Evolutionary conservation across 2,113 vertebrate species (phyloP).

Genomic region (Thalassarche chlororhynchos): DNA sequence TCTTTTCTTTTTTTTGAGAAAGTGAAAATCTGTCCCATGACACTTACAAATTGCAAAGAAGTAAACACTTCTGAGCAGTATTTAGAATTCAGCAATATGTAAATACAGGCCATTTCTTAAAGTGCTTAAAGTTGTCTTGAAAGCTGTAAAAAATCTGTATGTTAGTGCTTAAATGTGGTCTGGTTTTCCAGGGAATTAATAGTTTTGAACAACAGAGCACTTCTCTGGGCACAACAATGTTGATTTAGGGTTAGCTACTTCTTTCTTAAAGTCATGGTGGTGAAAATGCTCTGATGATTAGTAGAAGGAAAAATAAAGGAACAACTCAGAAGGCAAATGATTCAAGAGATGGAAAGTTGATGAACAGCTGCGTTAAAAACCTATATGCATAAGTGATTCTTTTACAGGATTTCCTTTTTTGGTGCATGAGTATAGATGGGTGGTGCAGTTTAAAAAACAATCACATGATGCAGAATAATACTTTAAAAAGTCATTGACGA

Average conservation of each 20-base stretch:
- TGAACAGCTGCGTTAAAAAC: neutral
- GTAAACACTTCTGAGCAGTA: conserved; percentile 23
- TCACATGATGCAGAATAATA: neutral
- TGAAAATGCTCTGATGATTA: neutral
- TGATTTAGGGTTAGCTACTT: neutral
- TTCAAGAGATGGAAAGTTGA: neutral
- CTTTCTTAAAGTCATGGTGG: neutral
- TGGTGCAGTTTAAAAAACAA: neutral
- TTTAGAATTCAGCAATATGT: conserved; percentile 43
- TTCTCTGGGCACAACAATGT: neutral
- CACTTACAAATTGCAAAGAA: conserved; percentile 6
- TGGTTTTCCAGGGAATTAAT: neutral
- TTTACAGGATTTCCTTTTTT: neutral
- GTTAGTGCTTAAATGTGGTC: neutral
- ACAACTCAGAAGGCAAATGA: neutral
- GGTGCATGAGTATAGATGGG: neutral
- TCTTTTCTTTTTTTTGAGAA: neutral
- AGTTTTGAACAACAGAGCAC: neutral
- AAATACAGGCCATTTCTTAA: conserved; percentile 33
- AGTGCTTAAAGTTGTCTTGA: conserved; percentile 3
- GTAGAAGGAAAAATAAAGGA: neutral
- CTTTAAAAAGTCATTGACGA: neutral
- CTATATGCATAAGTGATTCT: neutral
- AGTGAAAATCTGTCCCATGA: neutral
- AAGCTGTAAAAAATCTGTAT: conserved; percentile 16